Evolutionary conservation across 2,888 invertebrate genomes (phyloP).

Genomic region (Tanytarsus gracilentus): DNA sequence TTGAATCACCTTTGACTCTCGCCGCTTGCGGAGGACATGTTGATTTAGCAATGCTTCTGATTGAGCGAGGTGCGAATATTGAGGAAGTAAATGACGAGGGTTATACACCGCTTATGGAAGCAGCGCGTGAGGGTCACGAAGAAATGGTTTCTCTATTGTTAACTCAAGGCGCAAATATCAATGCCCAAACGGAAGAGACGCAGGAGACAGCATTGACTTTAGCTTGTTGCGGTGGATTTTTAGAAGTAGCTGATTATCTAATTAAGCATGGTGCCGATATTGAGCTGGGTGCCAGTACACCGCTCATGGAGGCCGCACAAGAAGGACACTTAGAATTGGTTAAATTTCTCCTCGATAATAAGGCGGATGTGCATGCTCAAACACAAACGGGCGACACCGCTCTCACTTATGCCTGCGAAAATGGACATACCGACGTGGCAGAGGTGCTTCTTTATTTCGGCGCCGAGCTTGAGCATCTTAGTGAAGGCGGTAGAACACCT

Average conservation of each 20-base stretch:
- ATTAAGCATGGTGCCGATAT: slow-evolving; percentile 92
- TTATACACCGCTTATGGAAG: slow-evolving; percentile 99
- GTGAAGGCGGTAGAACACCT: slow-evolving; percentile 94
- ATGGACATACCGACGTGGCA: slow-evolving; percentile 96
- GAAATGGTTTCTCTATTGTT: slow-evolving; percentile 94
- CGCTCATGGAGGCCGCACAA: slow-evolving; percentile 97
- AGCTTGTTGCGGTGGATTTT: slow-evolving; percentile 90
- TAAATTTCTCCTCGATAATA: slow-evolving; percentile 65
- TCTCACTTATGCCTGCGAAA: slow-evolving; percentile 95
- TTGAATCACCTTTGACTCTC: slow-evolving; percentile 95
- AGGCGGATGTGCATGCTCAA: slow-evolving; percentile 86
- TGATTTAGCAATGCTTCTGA: slow-evolving; percentile 87
- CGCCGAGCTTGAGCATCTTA: slow-evolving; percentile 90
- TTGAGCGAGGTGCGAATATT: slow-evolving; percentile 95
- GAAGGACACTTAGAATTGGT: slow-evolving; percentile 92
- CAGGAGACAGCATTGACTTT: slow-evolving; percentile 92
- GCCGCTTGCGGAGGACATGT: slow-evolving; percentile 99
- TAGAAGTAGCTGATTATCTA: slow-evolving; percentile 90
- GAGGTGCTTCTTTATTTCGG: slow-evolving; percentile 83
- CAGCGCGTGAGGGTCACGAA: slow-evolving; percentile 95
- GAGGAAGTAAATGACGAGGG: slow-evolving; percentile 99
- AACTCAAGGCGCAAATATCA: slow-evolving; percentile 90
- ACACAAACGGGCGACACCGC: slow-evolving; percentile 95
- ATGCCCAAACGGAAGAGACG: slow-evolving; percentile 97
- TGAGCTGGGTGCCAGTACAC: slow-evolving; percentile 90